These are phyloP conservation scores for Scarus forsteni DNA, from an alignment of 2,797 vertebrate genomes.

Conservation along the genomic window DNA sequence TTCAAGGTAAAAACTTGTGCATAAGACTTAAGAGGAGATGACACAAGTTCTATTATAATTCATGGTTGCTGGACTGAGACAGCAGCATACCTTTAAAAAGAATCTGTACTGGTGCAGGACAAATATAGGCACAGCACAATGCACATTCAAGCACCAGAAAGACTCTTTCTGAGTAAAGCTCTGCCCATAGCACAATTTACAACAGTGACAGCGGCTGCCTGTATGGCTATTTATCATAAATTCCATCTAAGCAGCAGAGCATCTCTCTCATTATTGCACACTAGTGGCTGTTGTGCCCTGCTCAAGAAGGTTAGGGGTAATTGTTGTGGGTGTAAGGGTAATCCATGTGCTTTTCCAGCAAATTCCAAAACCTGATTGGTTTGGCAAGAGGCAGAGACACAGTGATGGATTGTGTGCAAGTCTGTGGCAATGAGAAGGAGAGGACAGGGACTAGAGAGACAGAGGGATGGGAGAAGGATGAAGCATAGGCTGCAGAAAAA, in stretches of 20 bases:
- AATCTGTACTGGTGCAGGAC: background rate
- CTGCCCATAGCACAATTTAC: constrained; percentile 15
- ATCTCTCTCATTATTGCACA: constrained; percentile 40
- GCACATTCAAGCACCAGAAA: constrained; percentile 11
- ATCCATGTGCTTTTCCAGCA: constrained; percentile 51
- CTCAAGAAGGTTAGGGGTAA: constrained; percentile 55
- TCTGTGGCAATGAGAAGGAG: constrained; percentile 13
- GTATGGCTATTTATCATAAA: constrained; percentile 43
- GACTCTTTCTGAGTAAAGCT: constrained; percentile 27
- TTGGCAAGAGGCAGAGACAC: constrained; percentile 54
- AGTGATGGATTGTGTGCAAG: constrained; percentile 48
- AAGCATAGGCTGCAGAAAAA: constrained; percentile 47
- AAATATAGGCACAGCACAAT: constrained; percentile 5
- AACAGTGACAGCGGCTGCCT: constrained; percentile 12
- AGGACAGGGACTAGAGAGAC: constrained; percentile 2
- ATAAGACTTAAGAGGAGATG: no score
- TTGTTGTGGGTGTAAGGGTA: constrained; percentile 57
- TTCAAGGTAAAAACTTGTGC: no score
- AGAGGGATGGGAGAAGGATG: constrained; percentile 30
- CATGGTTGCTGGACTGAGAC: no score
- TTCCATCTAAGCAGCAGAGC: constrained; percentile 50
- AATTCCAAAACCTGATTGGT: constrained; percentile 59
- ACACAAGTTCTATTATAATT: no score
- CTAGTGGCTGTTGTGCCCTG: constrained; percentile 39
- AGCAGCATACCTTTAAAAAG: background rate